A percentile compares a stretch with the other conserved stretches of the same genome.
Conservation (phyloP, 2,888 invertebrate species). For the Acronicta leporina region DNA sequence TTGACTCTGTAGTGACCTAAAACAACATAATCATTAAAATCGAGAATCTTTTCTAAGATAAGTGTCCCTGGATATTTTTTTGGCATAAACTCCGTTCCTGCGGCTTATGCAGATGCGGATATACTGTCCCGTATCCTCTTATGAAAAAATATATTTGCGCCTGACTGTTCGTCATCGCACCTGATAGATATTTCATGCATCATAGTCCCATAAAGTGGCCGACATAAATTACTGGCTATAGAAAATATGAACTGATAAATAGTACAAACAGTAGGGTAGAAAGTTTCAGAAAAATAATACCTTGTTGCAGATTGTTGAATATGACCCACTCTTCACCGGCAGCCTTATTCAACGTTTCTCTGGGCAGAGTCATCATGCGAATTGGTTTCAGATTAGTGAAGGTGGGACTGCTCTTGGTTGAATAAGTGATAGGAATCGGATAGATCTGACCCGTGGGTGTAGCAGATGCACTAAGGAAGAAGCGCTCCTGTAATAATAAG, state of each 20-base stretch:
- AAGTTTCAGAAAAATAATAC: conserved; percentile 70
- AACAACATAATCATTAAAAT: conserved; percentile 39
- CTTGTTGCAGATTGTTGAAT: conserved; percentile 90
- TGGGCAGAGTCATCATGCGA: conserved; percentile 83
- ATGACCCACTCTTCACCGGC: conserved; percentile 89
- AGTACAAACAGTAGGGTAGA: background rate
- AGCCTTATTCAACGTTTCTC: conserved; percentile 65
- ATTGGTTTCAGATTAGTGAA: conserved; percentile 72
- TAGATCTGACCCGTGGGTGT: conserved; percentile 72
- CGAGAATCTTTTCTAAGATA: too few species aligned
- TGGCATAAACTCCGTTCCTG: too few species aligned
- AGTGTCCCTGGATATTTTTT: too few species aligned
- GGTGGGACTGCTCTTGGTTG: conserved; percentile 70
- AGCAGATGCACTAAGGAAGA: conserved; percentile 81
- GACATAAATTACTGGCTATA: too few species aligned
- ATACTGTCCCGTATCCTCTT: too few species aligned
- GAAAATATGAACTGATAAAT: background rate
- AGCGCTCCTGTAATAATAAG: conserved; percentile 82
- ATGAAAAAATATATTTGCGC: too few species aligned
- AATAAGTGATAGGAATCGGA: conserved; percentile 83
- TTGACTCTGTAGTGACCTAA: conserved; percentile 91
- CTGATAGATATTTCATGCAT: too few species aligned
- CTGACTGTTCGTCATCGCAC: too few species aligned
- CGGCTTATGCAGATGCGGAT: too few species aligned
- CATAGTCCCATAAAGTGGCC: too few species aligned